These are phyloP conservation scores for Acromyrmex echinatior DNA, from an alignment of 1,140 invertebrate species.

Conservation along the genomic window DNA sequence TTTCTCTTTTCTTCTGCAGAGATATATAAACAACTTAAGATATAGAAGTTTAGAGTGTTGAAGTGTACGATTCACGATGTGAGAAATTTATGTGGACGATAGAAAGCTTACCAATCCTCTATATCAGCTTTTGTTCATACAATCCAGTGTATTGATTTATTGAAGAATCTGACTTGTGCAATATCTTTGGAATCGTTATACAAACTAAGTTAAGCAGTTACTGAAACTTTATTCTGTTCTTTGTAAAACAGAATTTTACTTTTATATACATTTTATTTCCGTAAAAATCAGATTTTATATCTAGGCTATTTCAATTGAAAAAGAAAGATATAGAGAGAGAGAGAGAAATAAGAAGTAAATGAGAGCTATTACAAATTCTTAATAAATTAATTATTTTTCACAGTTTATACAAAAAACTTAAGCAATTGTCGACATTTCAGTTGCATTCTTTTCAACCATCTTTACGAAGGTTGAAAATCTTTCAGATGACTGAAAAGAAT, in stretches of 20 bases:
- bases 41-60: not conserved
- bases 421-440: too few species aligned
- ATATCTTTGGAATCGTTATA: constrained; percentile 13
- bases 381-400: too few species aligned
- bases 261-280: not conserved
- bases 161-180: constrained; percentile 6
- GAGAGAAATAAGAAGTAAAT: too few species aligned
- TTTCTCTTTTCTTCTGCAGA: not conserved
- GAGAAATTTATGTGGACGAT: constrained; percentile 34
- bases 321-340: not conserved
- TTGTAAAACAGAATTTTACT: not conserved
- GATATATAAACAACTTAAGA: not conserved
- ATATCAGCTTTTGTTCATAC: constrained; percentile 39
- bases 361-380: too few species aligned
- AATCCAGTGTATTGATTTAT: constrained; percentile 39
- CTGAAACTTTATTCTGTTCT: constrained; percentile 20
- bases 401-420: too few species aligned
- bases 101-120: constrained; percentile 14
- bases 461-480: too few species aligned
- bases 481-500: too few species aligned
- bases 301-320: not conserved
- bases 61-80: constrained; percentile 22
- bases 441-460: too few species aligned
- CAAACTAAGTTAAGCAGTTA: constrained; percentile 38
- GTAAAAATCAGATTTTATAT: not conserved